Evolutionary conservation across 1,140 invertebrate species (phyloP), one percentile per base, ranked within the genome.

Genomic region (Diachasma alloeum): DNA sequence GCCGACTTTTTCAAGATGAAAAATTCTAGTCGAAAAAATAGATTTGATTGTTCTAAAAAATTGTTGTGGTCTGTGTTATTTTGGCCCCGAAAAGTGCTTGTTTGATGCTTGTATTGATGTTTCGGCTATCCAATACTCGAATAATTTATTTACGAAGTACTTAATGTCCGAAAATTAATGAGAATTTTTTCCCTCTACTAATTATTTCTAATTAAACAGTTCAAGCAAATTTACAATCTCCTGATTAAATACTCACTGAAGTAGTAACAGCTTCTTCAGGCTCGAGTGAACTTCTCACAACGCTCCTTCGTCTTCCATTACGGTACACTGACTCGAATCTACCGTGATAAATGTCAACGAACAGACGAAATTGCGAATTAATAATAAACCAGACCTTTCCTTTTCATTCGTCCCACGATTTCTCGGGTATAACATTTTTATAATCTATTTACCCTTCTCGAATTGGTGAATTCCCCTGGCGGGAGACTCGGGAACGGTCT

Each of bases 381-480:
- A 63, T 26, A 63, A 63, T 13, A 26, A 15, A 63, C 9, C 10
- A 15, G 15, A 63, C 11, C 11, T 26, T 63, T 63, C 11, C 11
- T 26, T 63, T 63, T 63, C 11, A 26, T 63, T 15, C 6, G 1
- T 31, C 19, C 22, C 59, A 26, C 6, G 48, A 53, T 53, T 53
- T 17, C 48, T 19, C n/a, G 48, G 48, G n/a, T 53, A 53, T 19
- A n/a, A 11, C 10, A 53, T n/a, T 53, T 53, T n/a, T 17, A 53
- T 53, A 59, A 63, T 39, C 19, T 46, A 71, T 19, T 71, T 66
- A 76, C 74, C 46, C 36, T 17, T 76, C 56, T 19, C 39, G 75
- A 19, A 22, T 48, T 15, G 75, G 53, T 53, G 74, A 76, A 59
- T 68, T 36, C 6, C 66, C 36, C 26, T 37, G 6, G 15, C 26